Percentiles rank a stretch among this genome's conserved stretches.
phyloP scores from a whole-genome alignment of 2,888 invertebrate genomes.

The Xestia c-nigrum region DNA sequence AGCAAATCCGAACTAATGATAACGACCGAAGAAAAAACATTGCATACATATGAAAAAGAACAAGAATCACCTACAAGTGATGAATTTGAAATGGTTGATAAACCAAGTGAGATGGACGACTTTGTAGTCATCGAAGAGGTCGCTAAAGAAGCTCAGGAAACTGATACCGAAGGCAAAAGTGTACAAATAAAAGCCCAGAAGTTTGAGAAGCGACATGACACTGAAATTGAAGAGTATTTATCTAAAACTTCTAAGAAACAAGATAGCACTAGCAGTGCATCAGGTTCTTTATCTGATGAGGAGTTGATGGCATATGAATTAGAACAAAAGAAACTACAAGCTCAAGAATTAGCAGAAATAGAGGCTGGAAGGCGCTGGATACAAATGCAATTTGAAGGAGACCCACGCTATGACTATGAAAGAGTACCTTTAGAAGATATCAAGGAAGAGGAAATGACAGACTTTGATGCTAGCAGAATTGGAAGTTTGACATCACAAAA shows the following conservation, averaged over 20 bases:
- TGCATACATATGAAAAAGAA: conserved; percentile 89
- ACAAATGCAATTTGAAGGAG: conserved; percentile 96
- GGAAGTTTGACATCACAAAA: conserved; percentile 95
- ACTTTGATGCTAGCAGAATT: conserved; percentile 94
- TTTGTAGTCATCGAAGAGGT: conserved; percentile 97
- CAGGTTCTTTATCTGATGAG: conserved; percentile 91
- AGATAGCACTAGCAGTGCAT: conserved; percentile 90
- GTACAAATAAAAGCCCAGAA: conserved; percentile 91
- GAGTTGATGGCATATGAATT: conserved; percentile 92
- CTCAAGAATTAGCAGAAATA: conserved; percentile 89
- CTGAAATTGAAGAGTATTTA: conserved; percentile 93
- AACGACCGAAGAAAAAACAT: conserved; percentile 91
- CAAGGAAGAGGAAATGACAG: conserved; percentile 97
- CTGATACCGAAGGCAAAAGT: conserved; percentile 95
- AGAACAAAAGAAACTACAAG: conserved; percentile 91
- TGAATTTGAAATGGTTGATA: conserved; percentile 96
- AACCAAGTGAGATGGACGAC: conserved; percentile 96
- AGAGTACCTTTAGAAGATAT: conserved; percentile 97
- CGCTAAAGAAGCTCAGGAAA: conserved; percentile 96
- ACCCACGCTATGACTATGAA: conserved; percentile 94
- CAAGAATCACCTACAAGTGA: conserved; percentile 95
- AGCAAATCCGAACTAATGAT: conserved; percentile 91
- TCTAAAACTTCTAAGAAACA: conserved; percentile 93
- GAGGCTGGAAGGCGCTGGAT: conserved; percentile 97
- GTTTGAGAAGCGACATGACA: conserved; percentile 91